Evolutionary conservation across 2,797 vertebrate genomes (phyloP).

Genomic region (Bradypus variegatus): DNA sequence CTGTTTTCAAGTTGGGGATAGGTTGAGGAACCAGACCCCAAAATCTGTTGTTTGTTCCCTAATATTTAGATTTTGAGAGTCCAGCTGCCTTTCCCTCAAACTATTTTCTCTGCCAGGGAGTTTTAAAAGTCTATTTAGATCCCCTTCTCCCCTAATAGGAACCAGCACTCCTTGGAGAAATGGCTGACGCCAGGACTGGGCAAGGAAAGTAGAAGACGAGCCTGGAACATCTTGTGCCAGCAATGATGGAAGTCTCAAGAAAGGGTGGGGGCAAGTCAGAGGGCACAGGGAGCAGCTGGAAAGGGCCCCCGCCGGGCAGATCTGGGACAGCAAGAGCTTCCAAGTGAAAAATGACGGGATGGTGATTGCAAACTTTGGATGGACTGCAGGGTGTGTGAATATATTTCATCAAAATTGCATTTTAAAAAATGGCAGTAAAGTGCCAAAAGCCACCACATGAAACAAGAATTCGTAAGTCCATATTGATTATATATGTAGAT

Average conservation of each 20-base stretch:
- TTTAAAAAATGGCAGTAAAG: too few relatives aligned
- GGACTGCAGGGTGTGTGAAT: too few relatives aligned
- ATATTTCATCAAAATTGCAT: too few relatives aligned
- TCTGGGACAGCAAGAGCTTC: background rate
- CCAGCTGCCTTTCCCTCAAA: background rate
- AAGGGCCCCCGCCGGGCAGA: background rate
- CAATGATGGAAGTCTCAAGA: background rate
- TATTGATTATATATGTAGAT: background rate
- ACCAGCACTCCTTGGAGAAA: background rate
- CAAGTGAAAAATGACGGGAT: too few relatives aligned
- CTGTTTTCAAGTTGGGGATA: rapidly evolving
- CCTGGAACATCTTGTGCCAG: background rate
- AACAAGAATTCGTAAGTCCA: background rate
- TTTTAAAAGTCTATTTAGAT: background rate
- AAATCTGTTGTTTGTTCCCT: background rate
- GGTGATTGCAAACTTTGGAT: too few relatives aligned
- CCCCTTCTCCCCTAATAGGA: background rate
- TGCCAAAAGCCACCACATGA: too few relatives aligned
- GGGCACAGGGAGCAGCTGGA: background rate
- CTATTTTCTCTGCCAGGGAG: background rate
- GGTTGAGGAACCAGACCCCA: background rate
- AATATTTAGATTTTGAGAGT: background rate
- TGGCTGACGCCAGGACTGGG: background rate
- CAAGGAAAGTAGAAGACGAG: background rate
- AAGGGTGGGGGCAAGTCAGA: background rate